Percentiles rank a stretch among this genome's conserved stretches.
These are phyloP conservation scores for Opisthocomus hoazin DNA, from an alignment of 2,113 vertebrate genomes.

Conservation along the genomic window DNA sequence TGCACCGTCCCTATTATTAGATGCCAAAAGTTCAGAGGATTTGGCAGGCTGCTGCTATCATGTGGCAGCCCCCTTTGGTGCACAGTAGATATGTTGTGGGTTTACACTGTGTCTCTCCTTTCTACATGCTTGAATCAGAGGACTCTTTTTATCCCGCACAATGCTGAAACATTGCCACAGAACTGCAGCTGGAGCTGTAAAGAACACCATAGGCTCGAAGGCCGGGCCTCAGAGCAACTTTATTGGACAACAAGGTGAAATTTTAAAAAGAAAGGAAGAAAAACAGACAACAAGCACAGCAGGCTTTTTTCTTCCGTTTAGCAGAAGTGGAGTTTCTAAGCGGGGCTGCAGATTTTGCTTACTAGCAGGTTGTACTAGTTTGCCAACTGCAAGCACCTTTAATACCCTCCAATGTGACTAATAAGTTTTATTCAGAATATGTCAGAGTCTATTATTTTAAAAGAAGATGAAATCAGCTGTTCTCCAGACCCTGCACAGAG, in stretches of 20 bases:
- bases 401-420: background rate
- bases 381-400: background rate
- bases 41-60: constrained; percentile 55
- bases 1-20: background rate
- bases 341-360: background rate
- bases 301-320: background rate
- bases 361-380: background rate
- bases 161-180: background rate
- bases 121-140: constrained; percentile 35
- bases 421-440: background rate
- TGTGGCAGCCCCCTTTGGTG: constrained; percentile 40
- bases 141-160: background rate
- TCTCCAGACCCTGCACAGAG: background rate
- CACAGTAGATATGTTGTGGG: background rate
- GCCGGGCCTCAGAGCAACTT: background rate
- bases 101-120: constrained; percentile 41
- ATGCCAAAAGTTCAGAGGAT: constrained; percentile 45
- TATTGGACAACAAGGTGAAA: background rate
- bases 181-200: constrained; percentile 21
- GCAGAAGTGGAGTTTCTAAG: background rate
- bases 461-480: background rate
- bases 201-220: background rate
- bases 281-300: background rate
- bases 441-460: background rate
- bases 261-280: background rate